These are phyloP conservation scores for Arrhopalites spinosus DNA, from an alignment of 2,888 invertebrate species.

Conservation along the genomic window DNA sequence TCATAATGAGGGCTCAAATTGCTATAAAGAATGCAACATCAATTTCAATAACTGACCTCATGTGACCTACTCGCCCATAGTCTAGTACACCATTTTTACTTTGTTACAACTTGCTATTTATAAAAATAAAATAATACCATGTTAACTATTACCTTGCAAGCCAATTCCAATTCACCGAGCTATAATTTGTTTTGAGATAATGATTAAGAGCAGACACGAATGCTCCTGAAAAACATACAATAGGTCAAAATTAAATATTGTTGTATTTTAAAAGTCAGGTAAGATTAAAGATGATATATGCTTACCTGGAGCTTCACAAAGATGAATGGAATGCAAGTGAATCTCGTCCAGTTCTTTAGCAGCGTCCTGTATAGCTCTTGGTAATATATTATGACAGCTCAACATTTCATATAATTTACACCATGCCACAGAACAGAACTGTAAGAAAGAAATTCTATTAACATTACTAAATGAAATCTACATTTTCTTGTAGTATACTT, in stretches of 20 bases:
- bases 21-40: too few species aligned
- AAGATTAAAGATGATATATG: too few species aligned
- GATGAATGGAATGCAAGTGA: conserved; percentile 73
- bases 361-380: conserved; percentile 60
- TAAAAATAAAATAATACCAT: too few species aligned
- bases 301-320: conserved; percentile 93
- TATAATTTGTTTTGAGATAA: conserved; percentile 65
- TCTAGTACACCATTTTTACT: too few species aligned
- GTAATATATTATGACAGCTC: conserved; percentile 65
- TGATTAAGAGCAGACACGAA: conserved; percentile 91
- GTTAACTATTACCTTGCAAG: too few species aligned
- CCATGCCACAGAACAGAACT: conserved; percentile 89
- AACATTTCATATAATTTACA: conserved; percentile 89
- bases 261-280: too few species aligned
- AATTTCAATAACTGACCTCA: too few species aligned
- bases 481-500: too few species aligned
- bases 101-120: too few species aligned
- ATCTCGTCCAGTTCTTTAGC: conserved; percentile 49
- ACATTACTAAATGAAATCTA: too few species aligned
- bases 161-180: conserved; percentile 76
- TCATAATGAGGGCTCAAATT: conserved; percentile 86
- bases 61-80: too few species aligned
- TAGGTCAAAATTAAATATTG: neutral
- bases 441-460: too few species aligned
- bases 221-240: conserved; percentile 69